Evolutionary conservation across 1,140 invertebrate genomes (phyloP), one percentile per base, ranked within the genome.

Genomic region (Drosophila sechellia): DNA sequence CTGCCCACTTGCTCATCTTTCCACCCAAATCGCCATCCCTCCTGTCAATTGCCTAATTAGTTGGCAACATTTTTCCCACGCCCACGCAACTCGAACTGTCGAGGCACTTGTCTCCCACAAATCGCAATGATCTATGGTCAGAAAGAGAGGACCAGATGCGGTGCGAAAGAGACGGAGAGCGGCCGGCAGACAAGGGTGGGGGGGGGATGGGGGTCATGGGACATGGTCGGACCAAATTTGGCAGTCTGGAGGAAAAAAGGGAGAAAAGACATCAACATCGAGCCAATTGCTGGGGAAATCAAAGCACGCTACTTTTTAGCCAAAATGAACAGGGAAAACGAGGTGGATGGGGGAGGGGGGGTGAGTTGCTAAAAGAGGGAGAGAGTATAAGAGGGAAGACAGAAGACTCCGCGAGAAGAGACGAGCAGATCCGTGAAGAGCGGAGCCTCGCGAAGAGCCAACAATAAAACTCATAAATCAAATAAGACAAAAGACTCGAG

Each of bases 381-480:
- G 39, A 20, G 13, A 8, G 25, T 22, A 22, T 22, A 22, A 34
- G 54, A 42, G 15, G 8, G 37, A 6, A 58, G 53, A 48, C 55
- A 31, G 39, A 17, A 48, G 27, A 68, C 31, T 58, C 45, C 64
- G 63, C 61, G 53, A 53, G 59, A 15, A 64, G 61, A 35, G 49
- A 56, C 34, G 20, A 46, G 20, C 45, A 37, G 45, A 56, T 57
- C 25, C 49, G 34, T 13, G 35, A 48, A 10, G 35, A n/a, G 20
- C 22, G 37, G n/a, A 27, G n/a, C n/a, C 8, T 34, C 10, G 40
- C 54, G 55, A 46, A 66, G 71, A 53, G 48, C n/a, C 72, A 75
- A 89, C 84, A 89, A 89, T 89, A 89, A 89, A 89, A 89, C 84
- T 84, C 84, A 89, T 89, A 89, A 89, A 89, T 89, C 84, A 89